Evolutionary conservation across 2,113 vertebrate species (phyloP), one percentile per base, ranked within the genome.

Genomic region (Speoplatyrhinus poulsoni): DNA sequence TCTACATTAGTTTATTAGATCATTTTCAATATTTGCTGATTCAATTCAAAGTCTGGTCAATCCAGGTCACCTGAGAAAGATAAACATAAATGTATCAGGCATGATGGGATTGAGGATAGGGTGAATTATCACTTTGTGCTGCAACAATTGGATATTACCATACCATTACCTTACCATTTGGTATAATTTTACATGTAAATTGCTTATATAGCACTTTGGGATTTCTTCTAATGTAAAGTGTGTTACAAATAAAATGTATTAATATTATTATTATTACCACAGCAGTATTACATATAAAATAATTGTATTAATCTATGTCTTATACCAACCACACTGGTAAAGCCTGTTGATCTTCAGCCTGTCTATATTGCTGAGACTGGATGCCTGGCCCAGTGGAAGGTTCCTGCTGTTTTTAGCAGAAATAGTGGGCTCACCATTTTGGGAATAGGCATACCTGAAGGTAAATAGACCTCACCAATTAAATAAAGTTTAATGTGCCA

Each of bases 281-380:
- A 32, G 33, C 46, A 13, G 33, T 26, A 52, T 2, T 3, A 33
- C 9, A 12, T 60, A 54, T 57, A 3, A 58, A 67, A 74, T 33
- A 3, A 32, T 48, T 19, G 66, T 32, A 8, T 17, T n/a, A 9
- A 11, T 26, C 61, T 11, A 53, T 8, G 12, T 67, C 73, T 59
- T 9, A 9, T 64, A 88, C 90, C 41, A 48, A 92, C 83, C 77
- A 41, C 93, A 93, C 6, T 91, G 65, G 73, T 93, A 93, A 54
- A 93, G 89, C 66, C 64, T 90, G 81, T 93, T 93, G 75, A 93
- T 92, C 84, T 93, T 93, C 74, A 90, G 69, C 62, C 69, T 87
- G 82, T 93, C 93, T 41, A 91, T 70, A 66, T 80, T 75, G 71
- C 91, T 93, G 70, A 90, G 91, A 26, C 64, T 67, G 0, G 79